Evolutionary conservation across 2,888 invertebrate genomes (phyloP), one percentile per base, ranked within the genome.

Genomic region (Merodon equestris): DNA sequence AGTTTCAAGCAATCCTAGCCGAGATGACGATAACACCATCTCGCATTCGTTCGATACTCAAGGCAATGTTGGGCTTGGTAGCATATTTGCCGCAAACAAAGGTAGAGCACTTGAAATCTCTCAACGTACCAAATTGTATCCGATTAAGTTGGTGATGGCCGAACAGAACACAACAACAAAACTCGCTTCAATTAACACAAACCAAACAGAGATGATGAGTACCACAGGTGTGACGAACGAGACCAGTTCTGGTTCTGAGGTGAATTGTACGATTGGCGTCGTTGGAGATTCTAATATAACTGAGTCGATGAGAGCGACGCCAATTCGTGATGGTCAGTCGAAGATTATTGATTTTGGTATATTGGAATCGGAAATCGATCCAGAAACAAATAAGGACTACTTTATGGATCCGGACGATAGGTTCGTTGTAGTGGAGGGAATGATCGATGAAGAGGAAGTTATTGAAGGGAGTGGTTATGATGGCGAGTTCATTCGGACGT

Each of bases 331-430:
- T 51, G 74, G 75, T 42, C 34, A n/a, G 64, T 56, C 75, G 60
- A 60, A 75, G 51, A 58, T 75, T 60, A 68, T 75, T 61, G 81
- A 81, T 75, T 66, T 75, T 66, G 81, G 70, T 71, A 60, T 75
- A 66, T 56, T 81, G 19, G 75, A 81, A 61, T 75, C 66, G 74
- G 70, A 75, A 48, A 44, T 81, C 51, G 70, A 75, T 71, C 50
- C 75, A 4, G 56, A 79, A 40, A 34, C 44, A 7, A 74, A 74
- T 58, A 19, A 68, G 14, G 74, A 64, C 15, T 74, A 70, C 27
- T 64, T 75, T 51, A 66, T 60, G 70, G 63, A 66, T 64, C 74
- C 64, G 1, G 70, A 81, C 42, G 77, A 79, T 68, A 53, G 63
- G 7, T 60, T 77, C 15, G 40, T 48, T 14, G 18, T 12, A 4